Evolutionary conservation across 2,888 invertebrate species (phyloP).

Genomic region (Volucella zonaria): DNA sequence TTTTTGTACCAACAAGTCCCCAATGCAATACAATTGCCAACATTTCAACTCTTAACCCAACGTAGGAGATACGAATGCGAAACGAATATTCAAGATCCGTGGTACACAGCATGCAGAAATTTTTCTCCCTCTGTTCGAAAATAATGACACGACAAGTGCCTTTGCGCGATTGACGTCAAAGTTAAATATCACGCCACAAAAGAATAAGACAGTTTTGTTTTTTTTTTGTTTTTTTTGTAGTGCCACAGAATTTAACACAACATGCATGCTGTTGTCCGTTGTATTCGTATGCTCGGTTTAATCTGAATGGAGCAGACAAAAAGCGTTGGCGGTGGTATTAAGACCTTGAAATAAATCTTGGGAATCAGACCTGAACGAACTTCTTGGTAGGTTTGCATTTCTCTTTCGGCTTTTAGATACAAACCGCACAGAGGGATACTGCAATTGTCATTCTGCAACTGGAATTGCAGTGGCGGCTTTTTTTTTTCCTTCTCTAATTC

Average conservation of each 20-base stretch:
- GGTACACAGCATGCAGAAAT: neutral
- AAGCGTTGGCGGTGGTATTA: conserved; percentile 51
- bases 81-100: neutral
- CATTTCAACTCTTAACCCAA: conserved; percentile 22
- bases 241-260: conserved; percentile 33
- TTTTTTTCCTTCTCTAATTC: neutral
- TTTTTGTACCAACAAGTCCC: neutral
- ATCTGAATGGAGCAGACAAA: conserved; percentile 46
- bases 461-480: neutral
- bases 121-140: conserved; percentile 32
- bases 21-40: neutral
- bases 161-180: conserved; percentile 55
- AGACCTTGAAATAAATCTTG: conserved; percentile 72
- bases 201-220: conserved; percentile 38
- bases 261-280: conserved; percentile 45
- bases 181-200: conserved; percentile 57
- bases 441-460: conserved; percentile 5
- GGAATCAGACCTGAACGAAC: conserved; percentile 69
- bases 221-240: conserved; percentile 1
- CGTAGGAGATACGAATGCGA: neutral
- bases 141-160: conserved; percentile 57
- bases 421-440: conserved; percentile 14
- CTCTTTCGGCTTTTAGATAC: conserved; percentile 10
- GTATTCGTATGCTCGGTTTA: conserved; percentile 26
- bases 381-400: conserved; percentile 58